Percentiles rank a stretch among this genome's conserved stretches.
phyloP scores from a whole-genome alignment of 2,888 invertebrate species.

The Callyntrura guangdongensis region DNA sequence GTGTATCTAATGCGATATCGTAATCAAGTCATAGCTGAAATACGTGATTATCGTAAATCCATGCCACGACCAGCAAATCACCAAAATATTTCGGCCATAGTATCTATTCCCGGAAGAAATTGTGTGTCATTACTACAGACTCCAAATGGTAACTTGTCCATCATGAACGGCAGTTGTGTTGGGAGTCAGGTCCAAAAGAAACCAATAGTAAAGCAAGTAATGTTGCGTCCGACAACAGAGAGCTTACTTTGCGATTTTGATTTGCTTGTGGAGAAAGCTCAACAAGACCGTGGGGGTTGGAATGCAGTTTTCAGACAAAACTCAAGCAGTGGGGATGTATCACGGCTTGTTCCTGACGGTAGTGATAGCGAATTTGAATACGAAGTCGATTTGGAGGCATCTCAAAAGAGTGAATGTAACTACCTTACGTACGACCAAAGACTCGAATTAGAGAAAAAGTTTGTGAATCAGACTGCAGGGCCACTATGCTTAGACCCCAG shows the following conservation, averaged over 20 bases:
- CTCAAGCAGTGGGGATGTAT: constrained; percentile 48
- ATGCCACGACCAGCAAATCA: not conserved
- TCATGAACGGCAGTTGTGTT: constrained; percentile 25
- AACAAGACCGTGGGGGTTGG: constrained; percentile 52
- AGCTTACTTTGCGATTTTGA: constrained; percentile 82
- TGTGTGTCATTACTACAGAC: not conserved
- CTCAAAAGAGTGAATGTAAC: constrained; percentile 46
- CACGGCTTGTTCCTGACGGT: constrained; percentile 51
- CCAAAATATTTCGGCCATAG: constrained; percentile 36
- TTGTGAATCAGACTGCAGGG: constrained; percentile 94
- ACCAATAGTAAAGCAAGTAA: constrained; percentile 80
- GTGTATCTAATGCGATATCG: constrained; percentile 77
- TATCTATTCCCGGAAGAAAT: constrained; percentile 33
- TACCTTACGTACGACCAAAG: constrained; percentile 92
- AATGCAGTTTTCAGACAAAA: constrained; percentile 52
- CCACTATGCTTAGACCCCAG: constrained; percentile 96
- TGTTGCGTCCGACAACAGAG: constrained; percentile 81
- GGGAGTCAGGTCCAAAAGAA: constrained; percentile 18
- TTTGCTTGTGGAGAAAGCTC: constrained; percentile 70
- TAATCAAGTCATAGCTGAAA: constrained; percentile 81
- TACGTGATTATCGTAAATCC: constrained; percentile 82
- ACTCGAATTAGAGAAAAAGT: constrained; percentile 92
- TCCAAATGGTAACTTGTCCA: constrained; percentile 3
- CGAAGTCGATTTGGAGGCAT: constrained; percentile 66
- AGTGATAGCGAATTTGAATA: constrained; percentile 76